Percentiles rank a stretch among this genome's conserved stretches.
Conservation (phyloP, 2,113 vertebrate genomes). For the Oncorhynchus kisutch region DNA sequence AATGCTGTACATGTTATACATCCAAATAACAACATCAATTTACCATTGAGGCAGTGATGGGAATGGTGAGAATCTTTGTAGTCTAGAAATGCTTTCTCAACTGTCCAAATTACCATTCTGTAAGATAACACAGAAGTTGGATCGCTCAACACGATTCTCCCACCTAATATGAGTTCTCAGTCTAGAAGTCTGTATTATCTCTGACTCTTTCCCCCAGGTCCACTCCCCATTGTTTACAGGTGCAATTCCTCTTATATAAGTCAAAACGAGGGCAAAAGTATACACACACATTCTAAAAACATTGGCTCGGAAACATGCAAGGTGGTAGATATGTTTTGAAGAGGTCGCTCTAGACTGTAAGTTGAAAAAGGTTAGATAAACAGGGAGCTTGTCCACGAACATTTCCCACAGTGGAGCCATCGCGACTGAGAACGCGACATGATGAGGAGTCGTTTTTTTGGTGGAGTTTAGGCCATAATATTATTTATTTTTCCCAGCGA, state of each 20-base stretch:
- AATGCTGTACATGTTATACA: too few species aligned
- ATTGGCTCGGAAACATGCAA: conserved; percentile 27
- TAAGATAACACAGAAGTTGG: too few species aligned
- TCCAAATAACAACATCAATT: too few species aligned
- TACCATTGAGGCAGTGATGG: too few species aligned
- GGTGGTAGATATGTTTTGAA: not conserved
- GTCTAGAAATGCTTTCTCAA: too few species aligned
- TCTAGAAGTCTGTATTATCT: conserved; percentile 59
- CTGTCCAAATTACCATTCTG: too few species aligned
- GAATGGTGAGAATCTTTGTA: too few species aligned
- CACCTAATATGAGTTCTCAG: conserved; percentile 41
- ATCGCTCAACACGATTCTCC: conserved; percentile 42
- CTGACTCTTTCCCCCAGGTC: conserved; percentile 28
- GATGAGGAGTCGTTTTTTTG: conserved; percentile 32
- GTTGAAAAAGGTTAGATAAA: conserved; percentile 28
- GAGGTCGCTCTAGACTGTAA: conserved; percentile 20
- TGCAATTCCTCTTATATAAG: conserved; percentile 50
- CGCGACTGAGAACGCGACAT: not conserved
- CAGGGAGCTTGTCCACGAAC: conserved; percentile 11
- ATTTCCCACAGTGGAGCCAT: conserved; percentile 20
- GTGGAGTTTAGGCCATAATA: conserved; percentile 58
- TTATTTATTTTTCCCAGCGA: conserved; percentile 49
- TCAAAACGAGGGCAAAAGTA: conserved; percentile 40
- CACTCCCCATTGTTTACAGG: conserved; percentile 54
- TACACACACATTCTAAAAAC: conserved; percentile 27